These are phyloP conservation scores for Ailurus styani DNA, from an alignment of 2,113 vertebrate genomes.

Conservation along the genomic window DNA sequence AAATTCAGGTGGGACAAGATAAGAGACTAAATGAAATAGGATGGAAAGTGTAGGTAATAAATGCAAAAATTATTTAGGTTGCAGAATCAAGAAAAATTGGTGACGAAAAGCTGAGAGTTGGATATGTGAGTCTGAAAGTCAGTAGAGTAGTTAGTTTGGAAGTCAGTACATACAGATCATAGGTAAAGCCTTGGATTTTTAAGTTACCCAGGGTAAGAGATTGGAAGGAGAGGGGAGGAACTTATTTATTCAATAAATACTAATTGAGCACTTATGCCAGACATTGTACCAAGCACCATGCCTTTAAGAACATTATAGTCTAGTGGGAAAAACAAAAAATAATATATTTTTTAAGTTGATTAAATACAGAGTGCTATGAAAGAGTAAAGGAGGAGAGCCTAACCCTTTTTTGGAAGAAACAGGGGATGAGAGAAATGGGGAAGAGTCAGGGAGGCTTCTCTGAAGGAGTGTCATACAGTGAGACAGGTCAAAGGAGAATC, in stretches of 20 bases:
- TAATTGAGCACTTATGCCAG: neutral
- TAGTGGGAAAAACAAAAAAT: neutral
- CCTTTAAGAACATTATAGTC: neutral
- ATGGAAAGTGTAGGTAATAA: neutral
- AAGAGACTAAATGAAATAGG: neutral
- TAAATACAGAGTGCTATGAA: neutral
- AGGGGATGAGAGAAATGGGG: neutral
- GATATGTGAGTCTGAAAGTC: neutral
- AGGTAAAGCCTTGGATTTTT: neutral
- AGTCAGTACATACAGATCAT: neutral
- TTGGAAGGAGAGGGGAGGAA: neutral
- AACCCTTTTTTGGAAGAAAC: neutral
- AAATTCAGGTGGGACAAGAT: neutral
- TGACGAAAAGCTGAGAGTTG: neutral
- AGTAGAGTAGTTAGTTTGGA: neutral
- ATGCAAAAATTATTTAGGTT: neutral
- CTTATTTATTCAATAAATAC: neutral
- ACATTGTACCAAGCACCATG: neutral
- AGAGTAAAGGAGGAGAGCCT: neutral
- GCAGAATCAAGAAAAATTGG: neutral
- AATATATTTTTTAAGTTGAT: neutral
- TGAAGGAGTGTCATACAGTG: neutral
- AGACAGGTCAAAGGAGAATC: neutral
- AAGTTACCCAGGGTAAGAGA: neutral
- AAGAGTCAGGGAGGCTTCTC: neutral